Percentiles rank a stretch among this genome's conserved stretches.
Conservation (phyloP, 2,888 invertebrate species). For the Amblyteles armatorius region DNA sequence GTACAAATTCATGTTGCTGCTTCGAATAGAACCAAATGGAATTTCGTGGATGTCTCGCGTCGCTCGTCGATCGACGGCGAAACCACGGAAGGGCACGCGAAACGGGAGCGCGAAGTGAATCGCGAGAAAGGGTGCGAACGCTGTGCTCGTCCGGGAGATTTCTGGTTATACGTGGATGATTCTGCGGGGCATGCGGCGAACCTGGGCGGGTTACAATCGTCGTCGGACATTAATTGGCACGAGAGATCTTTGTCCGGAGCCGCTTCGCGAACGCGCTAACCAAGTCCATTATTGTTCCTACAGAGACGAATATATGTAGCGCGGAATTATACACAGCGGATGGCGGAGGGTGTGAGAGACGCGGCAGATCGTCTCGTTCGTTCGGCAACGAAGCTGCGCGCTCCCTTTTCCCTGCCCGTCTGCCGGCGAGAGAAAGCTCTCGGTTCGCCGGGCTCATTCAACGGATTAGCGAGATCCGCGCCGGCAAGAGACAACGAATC, state of each 20-base stretch:
- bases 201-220: constrained; percentile 74
- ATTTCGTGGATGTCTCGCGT: constrained; percentile 20
- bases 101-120: constrained; percentile 40
- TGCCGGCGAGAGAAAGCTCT: constrained; percentile 74
- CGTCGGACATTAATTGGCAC: constrained; percentile 84
- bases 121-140: constrained; percentile 27
- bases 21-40: constrained; percentile 47
- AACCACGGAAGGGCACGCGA: constrained; percentile 46
- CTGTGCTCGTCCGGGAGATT: constrained; percentile 7
- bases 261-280: constrained; percentile 72
- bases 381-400: constrained; percentile 24
- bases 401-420: constrained; percentile 34
- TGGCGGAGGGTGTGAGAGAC: background rate
- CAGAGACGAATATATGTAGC: constrained; percentile 66
- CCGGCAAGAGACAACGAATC: constrained; percentile 63
- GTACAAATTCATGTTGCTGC: constrained; percentile 47
- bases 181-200: constrained; percentile 60
- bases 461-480: constrained; percentile 80
- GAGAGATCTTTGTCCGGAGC: constrained; percentile 82
- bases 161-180: constrained; percentile 28
- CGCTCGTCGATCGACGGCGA: constrained; percentile 26
- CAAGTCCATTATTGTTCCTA: constrained; percentile 79
- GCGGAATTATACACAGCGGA: constrained; percentile 41
- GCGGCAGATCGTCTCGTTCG: constrained; percentile 54
- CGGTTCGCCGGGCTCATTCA: constrained; percentile 83